Percentiles rank a stretch among this genome's conserved stretches.
These are phyloP conservation scores for Epinephelus cyanopodus DNA, from an alignment of 2,113 vertebrate species.

Conservation along the genomic window DNA sequence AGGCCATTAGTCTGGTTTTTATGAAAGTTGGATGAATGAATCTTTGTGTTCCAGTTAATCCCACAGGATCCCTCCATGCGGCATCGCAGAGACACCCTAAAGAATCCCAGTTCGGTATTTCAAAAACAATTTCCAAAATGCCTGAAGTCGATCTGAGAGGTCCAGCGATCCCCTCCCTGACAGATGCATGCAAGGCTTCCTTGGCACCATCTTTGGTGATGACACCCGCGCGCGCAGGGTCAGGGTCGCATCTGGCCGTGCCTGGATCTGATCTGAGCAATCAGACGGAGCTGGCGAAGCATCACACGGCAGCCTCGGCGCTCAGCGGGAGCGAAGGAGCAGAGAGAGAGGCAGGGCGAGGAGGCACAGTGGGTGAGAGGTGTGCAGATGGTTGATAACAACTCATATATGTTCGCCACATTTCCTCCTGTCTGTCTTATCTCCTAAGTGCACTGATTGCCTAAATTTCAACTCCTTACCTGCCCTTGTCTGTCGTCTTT, in stretches of 20 bases:
- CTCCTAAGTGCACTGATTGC: constrained; percentile 11
- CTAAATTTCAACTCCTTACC: not conserved
- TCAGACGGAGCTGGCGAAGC: constrained; percentile 73
- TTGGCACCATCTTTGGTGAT: constrained; percentile 48
- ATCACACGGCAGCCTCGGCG: constrained; percentile 58
- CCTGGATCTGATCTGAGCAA: constrained; percentile 68
- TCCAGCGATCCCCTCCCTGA: not conserved
- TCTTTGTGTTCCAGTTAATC: constrained; percentile 15
- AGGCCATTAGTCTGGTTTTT: constrained; percentile 47
- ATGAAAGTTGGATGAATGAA: constrained; percentile 37
- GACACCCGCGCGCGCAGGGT: constrained; percentile 52
- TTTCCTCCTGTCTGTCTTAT: constrained; percentile 40
- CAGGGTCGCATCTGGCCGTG: constrained; percentile 74
- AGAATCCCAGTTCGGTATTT: not conserved
- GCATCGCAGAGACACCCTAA: not conserved
- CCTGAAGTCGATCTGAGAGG: not conserved
- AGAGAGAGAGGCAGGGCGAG: constrained; percentile 22
- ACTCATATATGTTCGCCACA: constrained; percentile 42
- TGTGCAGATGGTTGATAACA: constrained; percentile 73
- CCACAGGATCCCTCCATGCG: not conserved
- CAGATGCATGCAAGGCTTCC: constrained; percentile 1
- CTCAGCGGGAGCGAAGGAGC: constrained; percentile 27
- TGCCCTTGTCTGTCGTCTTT: constrained; percentile 13
- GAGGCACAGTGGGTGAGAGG: constrained; percentile 41
- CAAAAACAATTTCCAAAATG: not conserved